Conservation (phyloP, 2,888 invertebrate species). For the Phyllotreta cruciferae region DNA sequence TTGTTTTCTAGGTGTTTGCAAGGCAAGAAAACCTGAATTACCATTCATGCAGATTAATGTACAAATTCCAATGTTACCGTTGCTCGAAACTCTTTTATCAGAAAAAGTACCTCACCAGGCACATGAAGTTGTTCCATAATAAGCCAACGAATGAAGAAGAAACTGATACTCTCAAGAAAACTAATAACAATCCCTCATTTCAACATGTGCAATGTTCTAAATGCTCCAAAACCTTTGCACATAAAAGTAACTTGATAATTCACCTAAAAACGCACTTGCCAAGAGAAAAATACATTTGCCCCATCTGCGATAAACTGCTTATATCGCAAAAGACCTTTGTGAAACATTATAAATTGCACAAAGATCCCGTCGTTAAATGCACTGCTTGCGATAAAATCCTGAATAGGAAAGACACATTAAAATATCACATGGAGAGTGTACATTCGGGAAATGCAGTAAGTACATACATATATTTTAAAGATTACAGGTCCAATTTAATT, state of each 20-base stretch:
- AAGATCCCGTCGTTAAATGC: conserved; percentile 46
- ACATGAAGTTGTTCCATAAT: conserved; percentile 54
- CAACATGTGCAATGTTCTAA: conserved; percentile 40
- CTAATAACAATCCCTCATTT: too few relatives aligned
- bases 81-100: conserved; percentile 58
- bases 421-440: conserved; percentile 58
- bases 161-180: too few relatives aligned
- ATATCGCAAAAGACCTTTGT: conserved; percentile 35
- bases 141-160: conserved; percentile 40
- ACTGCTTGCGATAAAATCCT: conserved; percentile 47
- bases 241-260: conserved; percentile 46
- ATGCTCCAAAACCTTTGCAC: conserved; percentile 50
- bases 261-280: conserved; percentile 48
- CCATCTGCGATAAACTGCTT: conserved; percentile 34
- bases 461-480: background rate
- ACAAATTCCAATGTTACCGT: conserved; percentile 43
- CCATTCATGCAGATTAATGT: conserved; percentile 52
- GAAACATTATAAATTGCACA: conserved; percentile 57
- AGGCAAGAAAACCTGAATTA: conserved; percentile 58
- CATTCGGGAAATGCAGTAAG: conserved; percentile 30
- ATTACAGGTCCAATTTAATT: background rate
- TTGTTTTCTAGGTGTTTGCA: conserved; percentile 57
- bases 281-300: conserved; percentile 31
- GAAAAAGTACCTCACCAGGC: conserved; percentile 61
- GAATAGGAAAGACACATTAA: conserved; percentile 40